These are phyloP conservation scores for Nerophis ophidion DNA, from an alignment of 2,113 vertebrate genomes.

Conservation along the genomic window DNA sequence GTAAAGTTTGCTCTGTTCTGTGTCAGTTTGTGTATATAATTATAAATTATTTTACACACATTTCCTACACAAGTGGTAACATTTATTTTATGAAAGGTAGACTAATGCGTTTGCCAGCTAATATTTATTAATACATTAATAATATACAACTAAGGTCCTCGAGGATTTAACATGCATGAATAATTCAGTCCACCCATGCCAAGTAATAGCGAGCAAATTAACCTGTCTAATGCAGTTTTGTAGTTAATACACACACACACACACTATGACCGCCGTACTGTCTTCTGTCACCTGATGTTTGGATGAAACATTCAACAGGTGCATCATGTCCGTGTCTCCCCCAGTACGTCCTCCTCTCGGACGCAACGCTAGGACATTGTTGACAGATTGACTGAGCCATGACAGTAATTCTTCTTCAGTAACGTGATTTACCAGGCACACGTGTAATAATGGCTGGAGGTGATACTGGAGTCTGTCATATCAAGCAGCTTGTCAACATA, in stretches of 20 bases:
- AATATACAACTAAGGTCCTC: neutral
- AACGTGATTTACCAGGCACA: constrained; percentile 54
- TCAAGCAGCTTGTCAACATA: constrained; percentile 65
- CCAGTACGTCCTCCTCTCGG: constrained; percentile 21
- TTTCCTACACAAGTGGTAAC: too few species aligned
- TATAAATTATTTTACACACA: too few species aligned
- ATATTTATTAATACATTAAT: neutral
- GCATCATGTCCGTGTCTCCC: neutral
- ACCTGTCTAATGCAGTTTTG: neutral
- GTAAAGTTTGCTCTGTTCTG: too few species aligned
- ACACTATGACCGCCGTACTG: neutral
- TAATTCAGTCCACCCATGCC: neutral
- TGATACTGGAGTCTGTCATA: constrained; percentile 64
- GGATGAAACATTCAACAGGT: constrained; percentile 1
- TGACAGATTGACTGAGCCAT: constrained; percentile 54
- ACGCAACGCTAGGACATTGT: constrained; percentile 23
- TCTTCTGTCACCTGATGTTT: neutral
- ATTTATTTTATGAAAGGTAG: too few species aligned
- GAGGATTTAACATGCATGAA: neutral
- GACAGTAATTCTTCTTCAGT: constrained; percentile 34
- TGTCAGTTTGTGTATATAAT: too few species aligned
- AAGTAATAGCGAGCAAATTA: neutral
- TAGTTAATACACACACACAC: neutral
- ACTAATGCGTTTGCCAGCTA: neutral
- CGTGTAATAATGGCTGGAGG: constrained; percentile 60